Conservation (phyloP, 2,888 invertebrate species). For the Acrobasis repandana region DNA sequence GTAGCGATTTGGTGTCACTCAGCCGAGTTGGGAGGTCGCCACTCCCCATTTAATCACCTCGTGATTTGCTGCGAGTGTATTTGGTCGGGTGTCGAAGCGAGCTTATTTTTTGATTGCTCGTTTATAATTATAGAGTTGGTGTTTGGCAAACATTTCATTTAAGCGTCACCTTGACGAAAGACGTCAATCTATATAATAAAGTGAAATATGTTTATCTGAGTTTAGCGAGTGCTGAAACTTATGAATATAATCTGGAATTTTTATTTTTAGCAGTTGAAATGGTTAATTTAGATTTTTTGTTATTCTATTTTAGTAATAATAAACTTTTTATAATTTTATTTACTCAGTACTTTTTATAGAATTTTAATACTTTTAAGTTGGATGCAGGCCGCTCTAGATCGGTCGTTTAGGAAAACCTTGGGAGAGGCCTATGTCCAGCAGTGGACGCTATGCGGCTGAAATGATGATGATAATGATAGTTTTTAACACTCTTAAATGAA, state of each 20-base stretch:
- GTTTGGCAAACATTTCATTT: constrained; percentile 65
- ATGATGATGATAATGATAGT: too few species aligned
- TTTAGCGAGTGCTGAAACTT: background rate
- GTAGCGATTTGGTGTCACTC: constrained; percentile 58
- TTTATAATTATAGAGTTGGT: constrained; percentile 63
- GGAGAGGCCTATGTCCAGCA: too few species aligned
- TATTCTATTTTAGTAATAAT: too few species aligned
- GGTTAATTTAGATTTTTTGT: too few species aligned
- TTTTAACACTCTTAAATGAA: too few species aligned
- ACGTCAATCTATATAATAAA: constrained; percentile 39
- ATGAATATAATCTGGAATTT: background rate
- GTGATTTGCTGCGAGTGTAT: constrained; percentile 49
- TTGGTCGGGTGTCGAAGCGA: constrained; percentile 50
- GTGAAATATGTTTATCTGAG: background rate
- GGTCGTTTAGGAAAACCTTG: too few species aligned
- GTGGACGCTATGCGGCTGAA: too few species aligned
- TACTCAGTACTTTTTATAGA: too few species aligned
- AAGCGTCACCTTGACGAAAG: constrained; percentile 54
- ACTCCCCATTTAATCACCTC: constrained; percentile 36
- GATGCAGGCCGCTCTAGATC: too few species aligned
- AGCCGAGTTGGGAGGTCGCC: constrained; percentile 46
- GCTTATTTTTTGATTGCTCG: constrained; percentile 53
- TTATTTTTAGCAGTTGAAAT: too few species aligned
- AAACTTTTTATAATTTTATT: too few species aligned
- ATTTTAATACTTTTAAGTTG: too few species aligned